Base-by-base conservation (phyloP, 1,140 invertebrate genomes). In the Araneus ventricosus region DNA sequence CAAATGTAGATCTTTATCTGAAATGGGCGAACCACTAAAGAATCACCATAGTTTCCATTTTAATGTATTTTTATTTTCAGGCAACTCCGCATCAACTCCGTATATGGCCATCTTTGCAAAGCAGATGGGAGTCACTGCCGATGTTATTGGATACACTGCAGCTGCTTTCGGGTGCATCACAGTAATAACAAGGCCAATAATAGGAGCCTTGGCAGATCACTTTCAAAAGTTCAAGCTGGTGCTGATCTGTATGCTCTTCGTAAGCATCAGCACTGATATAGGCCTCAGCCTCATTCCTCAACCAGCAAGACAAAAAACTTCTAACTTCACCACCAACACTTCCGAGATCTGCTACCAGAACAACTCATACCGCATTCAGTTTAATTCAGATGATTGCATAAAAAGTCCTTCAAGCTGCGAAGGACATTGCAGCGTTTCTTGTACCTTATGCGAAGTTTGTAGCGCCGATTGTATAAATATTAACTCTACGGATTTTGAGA, bases 1-100 rank as follows among this genome's bases (percentile, higher is more conserved):
- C 57, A 17, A 22, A 7, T 59, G 20, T 24, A 0, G 24, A 59
- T 22, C 20, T 17, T 10, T 14, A 17, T 59, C 22, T 59, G 5
- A 5, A 20, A 10, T 10, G 3, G 20, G 4, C 14, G 41, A 79
- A 80, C 97, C 94, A 97, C 97, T 2, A 95, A 98, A 41, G 94
- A 97, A 17, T 96, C 97, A 57, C 98, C 97, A 95, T 82, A 3
- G 52, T 94, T 30, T 37, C 92, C 4, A 4, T 89, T 20, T 5
- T 94, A 4, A 88, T 94, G n/a, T 84, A 37, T 94, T 2, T 1
- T 97, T 1, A 7, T 82, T 88, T 88, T 67, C n/a, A 91, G 90
- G 30, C 14, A 45, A 41, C 41, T 95, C 95, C 39, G 95, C 94
- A 45, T 93, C 96, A 17, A 59, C 95, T 10, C 95, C 95, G 4